phyloP scores from a whole-genome alignment of 2,113 vertebrate genomes.

The Myanophis thanlyinensis region DNA sequence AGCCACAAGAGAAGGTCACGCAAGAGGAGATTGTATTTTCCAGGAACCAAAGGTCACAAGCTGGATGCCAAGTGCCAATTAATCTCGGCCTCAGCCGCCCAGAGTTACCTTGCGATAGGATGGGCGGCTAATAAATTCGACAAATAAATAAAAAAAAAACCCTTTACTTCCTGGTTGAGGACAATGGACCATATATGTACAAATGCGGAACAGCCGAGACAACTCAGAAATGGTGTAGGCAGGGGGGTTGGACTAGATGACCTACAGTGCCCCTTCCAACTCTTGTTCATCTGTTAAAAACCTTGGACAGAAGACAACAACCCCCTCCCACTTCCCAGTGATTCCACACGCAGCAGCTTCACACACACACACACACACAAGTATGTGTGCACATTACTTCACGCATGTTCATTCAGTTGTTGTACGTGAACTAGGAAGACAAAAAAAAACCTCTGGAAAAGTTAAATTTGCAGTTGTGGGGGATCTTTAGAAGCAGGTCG shows the following conservation, averaged over 20 bases:
- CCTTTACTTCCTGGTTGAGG: not conserved
- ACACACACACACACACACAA: too few relatives aligned
- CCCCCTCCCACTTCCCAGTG: too few relatives aligned
- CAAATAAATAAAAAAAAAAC: not conserved
- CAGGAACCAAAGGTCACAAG: not conserved
- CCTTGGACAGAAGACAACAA: not conserved
- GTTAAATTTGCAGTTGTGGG: not conserved
- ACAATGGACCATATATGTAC: not conserved
- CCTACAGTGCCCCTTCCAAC: too few relatives aligned
- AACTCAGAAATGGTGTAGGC: not conserved
- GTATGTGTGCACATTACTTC: fast-evolving
- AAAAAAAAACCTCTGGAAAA: not conserved
- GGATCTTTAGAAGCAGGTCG: not conserved
- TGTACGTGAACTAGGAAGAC: not conserved
- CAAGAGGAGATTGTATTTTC: not conserved
- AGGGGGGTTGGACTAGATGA: too few relatives aligned
- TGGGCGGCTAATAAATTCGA: not conserved
- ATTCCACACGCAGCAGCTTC: too few relatives aligned
- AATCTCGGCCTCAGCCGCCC: not conserved
- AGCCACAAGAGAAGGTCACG: not conserved
- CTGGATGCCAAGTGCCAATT: not conserved
- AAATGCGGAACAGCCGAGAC: not conserved
- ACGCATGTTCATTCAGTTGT: not conserved
- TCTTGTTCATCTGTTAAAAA: not conserved
- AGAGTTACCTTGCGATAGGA: not conserved